Conservation (phyloP, 2,797 vertebrate species). For the Morelia viridis region DNA sequence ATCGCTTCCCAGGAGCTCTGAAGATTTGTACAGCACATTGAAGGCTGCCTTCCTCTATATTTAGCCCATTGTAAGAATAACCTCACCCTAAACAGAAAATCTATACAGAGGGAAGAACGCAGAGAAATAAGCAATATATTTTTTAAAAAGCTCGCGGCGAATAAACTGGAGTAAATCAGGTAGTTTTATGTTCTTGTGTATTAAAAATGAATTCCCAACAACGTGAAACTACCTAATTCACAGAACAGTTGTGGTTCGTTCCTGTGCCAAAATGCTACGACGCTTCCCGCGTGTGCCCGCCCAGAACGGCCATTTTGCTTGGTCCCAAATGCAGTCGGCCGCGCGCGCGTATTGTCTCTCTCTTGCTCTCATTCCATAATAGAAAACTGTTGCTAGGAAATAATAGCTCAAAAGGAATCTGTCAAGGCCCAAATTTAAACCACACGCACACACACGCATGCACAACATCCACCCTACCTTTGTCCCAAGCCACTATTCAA, state of each 20-base stretch:
- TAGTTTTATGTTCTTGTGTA: constrained; percentile 86
- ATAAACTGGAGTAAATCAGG: constrained; percentile 82
- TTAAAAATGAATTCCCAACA: constrained; percentile 84
- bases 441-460: not conserved
- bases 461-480: constrained; percentile 28
- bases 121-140: not conserved
- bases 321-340: constrained; percentile 33
- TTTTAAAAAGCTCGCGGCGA: constrained; percentile 48
- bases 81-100: not conserved
- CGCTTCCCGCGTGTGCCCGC: not conserved
- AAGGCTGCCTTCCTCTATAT: not conserved
- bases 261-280: constrained; percentile 65
- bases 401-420: constrained; percentile 66
- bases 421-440: constrained; percentile 35
- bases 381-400: constrained; percentile 59
- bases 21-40: not conserved
- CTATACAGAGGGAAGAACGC: not conserved
- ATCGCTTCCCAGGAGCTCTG: not conserved
- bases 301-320: constrained; percentile 56
- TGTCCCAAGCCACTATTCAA: constrained; percentile 59
- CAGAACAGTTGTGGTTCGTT: constrained; percentile 75
- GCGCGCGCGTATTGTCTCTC: not conserved
- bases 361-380: not conserved
- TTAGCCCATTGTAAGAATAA: not conserved
- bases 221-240: constrained; percentile 93